Conservation (phyloP, 2,797 vertebrate species). For the Brachyalestes nurse region DNA sequence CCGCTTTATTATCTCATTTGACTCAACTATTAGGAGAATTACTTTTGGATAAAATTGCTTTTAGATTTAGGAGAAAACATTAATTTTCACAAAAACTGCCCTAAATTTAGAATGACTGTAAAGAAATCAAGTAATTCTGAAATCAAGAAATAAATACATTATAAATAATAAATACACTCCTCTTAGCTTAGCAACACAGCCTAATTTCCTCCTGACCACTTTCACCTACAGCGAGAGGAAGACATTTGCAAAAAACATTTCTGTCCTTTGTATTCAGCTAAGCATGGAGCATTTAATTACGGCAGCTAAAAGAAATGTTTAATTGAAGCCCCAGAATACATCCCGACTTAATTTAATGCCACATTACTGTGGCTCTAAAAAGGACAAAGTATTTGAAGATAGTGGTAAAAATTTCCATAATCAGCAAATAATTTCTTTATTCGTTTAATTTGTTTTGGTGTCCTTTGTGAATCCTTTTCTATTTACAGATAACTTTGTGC, state of each 20-base stretch:
- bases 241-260: conserved; percentile 26
- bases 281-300: conserved; percentile 54
- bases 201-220: conserved; percentile 14
- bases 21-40: too few species aligned
- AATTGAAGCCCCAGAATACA: conserved; percentile 50
- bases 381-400: conserved; percentile 47
- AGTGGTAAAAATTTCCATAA: conserved; percentile 37
- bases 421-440: conserved; percentile 57
- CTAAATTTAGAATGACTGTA: neutral
- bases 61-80: neutral
- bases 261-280: conserved; percentile 39
- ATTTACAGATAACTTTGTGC: conserved; percentile 44
- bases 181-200: neutral
- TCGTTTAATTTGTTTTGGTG: conserved; percentile 58
- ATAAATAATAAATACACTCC: neutral
- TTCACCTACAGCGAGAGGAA: conserved; percentile 31
- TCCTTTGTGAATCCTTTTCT: conserved; percentile 51
- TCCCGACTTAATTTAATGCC: conserved; percentile 57
- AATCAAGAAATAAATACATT: too few species aligned
- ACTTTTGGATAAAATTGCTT: too few species aligned
- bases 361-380: conserved; percentile 51
- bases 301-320: conserved; percentile 48
- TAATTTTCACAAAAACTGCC: neutral
- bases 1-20: too few species aligned
- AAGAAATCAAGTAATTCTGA: neutral